Evolutionary conservation across 2,797 vertebrate species (phyloP), one percentile per base, ranked within the genome.

Genomic region (Phoxinus dragarum): DNA sequence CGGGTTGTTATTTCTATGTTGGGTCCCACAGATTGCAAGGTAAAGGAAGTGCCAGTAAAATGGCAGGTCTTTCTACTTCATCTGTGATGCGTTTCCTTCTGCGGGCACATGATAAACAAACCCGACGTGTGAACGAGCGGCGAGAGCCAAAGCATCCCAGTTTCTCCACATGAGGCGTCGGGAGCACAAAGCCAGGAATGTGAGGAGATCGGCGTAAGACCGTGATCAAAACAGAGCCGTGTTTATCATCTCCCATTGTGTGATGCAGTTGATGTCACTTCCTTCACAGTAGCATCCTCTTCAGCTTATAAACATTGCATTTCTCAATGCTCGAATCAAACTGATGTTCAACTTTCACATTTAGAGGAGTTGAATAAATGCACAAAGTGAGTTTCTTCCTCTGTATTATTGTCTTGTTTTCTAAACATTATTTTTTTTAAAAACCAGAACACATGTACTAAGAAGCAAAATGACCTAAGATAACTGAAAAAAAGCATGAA

Each of bases 41-140:
- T 31, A 47, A 42, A 89, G 90, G 90, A 93, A 92, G 87, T 64
- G 56, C 14, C 47, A 72, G 80, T 21, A 64, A 82, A 84, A 42
- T 74, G 38, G 59, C 85, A 74, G 61, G 82, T 89, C 87, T 88
- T 61, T 90, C 87, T 90, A 86, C 86, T 79, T 69, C 86, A 77
- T 77, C 85, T 87, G 80, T 67, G 82, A 9, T 89, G 77, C 38
- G 78, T 88, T 92, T 91, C 90, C 91, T 93, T 83, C 89, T 88
- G 87, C 66, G 75, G 72, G 42, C 61, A 47, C 73, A 71, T 72
- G 87, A 93, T 87, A 90, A 91, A 92, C 88, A 92, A 90, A 91
- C 66, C 47, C 36, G 42, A 66, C 14, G 47, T 59, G 73, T 40
- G 71, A 81, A 71, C 75, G 4, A 49, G 80, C 38, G 4, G 56